A percentile compares a stretch with the other conserved stretches of the same genome.
These are phyloP conservation scores for Pseudomugil gertrudae DNA, from an alignment of 2,797 vertebrate genomes.

Conservation along the genomic window DNA sequence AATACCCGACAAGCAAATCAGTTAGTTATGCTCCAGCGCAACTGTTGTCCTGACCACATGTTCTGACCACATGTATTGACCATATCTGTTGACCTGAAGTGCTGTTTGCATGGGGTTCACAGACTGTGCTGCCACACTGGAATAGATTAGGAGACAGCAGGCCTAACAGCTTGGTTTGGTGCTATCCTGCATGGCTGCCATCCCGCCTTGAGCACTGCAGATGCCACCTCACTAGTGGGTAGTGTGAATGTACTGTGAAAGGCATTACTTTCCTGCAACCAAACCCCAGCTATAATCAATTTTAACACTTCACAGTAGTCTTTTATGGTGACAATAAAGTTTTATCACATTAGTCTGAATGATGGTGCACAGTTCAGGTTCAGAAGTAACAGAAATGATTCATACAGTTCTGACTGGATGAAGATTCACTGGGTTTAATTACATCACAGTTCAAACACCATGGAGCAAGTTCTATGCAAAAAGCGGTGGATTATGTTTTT, in stretches of 20 bases:
- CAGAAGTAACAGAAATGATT: slow-evolving; percentile 15
- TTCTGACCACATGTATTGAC: slow-evolving; percentile 75
- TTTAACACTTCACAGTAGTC: slow-evolving; percentile 22
- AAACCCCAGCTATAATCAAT: slow-evolving; percentile 32
- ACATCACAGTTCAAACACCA: slow-evolving; percentile 22
- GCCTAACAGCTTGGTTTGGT: slow-evolving; percentile 79
- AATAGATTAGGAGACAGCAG: slow-evolving; percentile 82
- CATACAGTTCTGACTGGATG: not conserved
- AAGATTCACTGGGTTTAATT: slow-evolving; percentile 37
- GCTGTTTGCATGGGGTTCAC: slow-evolving; percentile 62
- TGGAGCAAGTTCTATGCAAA: slow-evolving; percentile 15
- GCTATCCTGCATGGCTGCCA: slow-evolving; percentile 75
- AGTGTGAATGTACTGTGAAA: slow-evolving; percentile 61
- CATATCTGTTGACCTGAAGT: slow-evolving; percentile 75
- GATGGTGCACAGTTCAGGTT: not conserved
- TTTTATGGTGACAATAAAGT: slow-evolving; percentile 26
- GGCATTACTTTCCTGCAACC: slow-evolving; percentile 55
- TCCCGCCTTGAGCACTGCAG: slow-evolving; percentile 83
- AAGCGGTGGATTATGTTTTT: slow-evolving; percentile 43
- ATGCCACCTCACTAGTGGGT: slow-evolving; percentile 79
- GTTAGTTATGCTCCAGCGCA: slow-evolving; percentile 65
- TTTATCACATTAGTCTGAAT: slow-evolving; percentile 12
- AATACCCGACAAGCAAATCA: slow-evolving; percentile 31
- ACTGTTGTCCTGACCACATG: slow-evolving; percentile 75
- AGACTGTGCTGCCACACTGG: slow-evolving; percentile 72